A percentile compares a stretch with the other conserved stretches of the same genome.
phyloP scores from a whole-genome alignment of 2,113 vertebrate species.

The Eupsittula cactorum region DNA sequence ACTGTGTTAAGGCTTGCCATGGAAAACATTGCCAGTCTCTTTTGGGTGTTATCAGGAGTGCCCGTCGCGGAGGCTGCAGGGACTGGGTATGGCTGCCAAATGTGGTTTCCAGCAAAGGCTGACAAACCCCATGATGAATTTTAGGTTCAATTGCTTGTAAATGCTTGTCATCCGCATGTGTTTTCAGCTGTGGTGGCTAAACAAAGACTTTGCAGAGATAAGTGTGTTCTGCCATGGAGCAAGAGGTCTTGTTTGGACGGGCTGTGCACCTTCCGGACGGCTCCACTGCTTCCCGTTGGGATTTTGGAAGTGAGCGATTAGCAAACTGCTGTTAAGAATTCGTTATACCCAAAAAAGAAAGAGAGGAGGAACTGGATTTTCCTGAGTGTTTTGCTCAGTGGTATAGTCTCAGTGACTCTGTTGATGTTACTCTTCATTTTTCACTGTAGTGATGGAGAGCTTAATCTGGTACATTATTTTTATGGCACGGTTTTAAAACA shows the following conservation, averaged over 20 bases:
- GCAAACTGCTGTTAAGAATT: not conserved
- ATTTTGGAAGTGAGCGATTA: not conserved
- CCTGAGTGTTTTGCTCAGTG: not conserved
- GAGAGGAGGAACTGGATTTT: not conserved
- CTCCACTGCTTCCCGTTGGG: accelerated
- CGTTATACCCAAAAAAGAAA: not conserved
- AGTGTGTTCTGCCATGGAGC: not conserved
- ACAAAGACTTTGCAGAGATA: constrained; percentile 15
- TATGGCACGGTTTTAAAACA: not conserved
- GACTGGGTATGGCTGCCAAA: not conserved
- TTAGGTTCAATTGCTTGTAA: constrained; percentile 33
- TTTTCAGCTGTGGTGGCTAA: constrained; percentile 35
- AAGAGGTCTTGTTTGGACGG: not conserved
- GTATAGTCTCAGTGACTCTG: not conserved
- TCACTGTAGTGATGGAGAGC: not conserved
- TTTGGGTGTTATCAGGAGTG: not conserved
- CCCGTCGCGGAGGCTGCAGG: not conserved
- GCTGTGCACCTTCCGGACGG: accelerated
- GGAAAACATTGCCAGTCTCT: not conserved
- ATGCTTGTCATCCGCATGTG: not conserved
- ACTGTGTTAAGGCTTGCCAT: not conserved
- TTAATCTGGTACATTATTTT: not conserved
- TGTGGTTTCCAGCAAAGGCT: constrained; percentile 1
- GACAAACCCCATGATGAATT: not conserved
- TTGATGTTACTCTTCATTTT: not conserved